These are phyloP conservation scores for Vulpes ferrilata DNA, from an alignment of 2,113 vertebrate species.

Conservation along the genomic window DNA sequence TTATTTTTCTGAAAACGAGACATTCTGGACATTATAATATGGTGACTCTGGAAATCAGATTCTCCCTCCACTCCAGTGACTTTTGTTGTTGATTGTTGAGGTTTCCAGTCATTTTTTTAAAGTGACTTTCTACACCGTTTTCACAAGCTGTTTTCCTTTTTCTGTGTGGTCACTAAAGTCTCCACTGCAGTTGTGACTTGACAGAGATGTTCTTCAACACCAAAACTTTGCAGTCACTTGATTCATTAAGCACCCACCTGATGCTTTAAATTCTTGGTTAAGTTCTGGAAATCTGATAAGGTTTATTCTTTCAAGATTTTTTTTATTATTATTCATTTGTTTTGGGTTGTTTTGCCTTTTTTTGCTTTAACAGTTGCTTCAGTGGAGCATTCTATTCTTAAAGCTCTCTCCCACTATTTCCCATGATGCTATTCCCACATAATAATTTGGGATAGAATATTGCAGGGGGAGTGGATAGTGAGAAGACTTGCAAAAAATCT, in stretches of 20 bases:
- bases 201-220: neutral
- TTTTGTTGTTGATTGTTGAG: neutral
- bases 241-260: neutral
- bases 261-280: neutral
- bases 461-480: neutral
- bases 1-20: neutral
- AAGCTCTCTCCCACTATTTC: neutral
- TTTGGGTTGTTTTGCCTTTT: neutral
- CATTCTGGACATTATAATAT: neutral
- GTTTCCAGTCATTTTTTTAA: neutral
- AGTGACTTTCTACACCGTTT: neutral
- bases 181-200: neutral
- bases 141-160: neutral
- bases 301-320: neutral
- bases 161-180: neutral
- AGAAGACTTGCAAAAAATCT: neutral
- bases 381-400: neutral
- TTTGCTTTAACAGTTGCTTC: neutral
- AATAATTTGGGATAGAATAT: neutral
- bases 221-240: neutral
- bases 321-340: neutral
- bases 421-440: neutral
- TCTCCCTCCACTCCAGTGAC: neutral
- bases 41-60: neutral
- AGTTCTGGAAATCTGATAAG: neutral